These are phyloP conservation scores for Eciton burchellii DNA, from an alignment of 1,140 invertebrate genomes.

Conservation along the genomic window DNA sequence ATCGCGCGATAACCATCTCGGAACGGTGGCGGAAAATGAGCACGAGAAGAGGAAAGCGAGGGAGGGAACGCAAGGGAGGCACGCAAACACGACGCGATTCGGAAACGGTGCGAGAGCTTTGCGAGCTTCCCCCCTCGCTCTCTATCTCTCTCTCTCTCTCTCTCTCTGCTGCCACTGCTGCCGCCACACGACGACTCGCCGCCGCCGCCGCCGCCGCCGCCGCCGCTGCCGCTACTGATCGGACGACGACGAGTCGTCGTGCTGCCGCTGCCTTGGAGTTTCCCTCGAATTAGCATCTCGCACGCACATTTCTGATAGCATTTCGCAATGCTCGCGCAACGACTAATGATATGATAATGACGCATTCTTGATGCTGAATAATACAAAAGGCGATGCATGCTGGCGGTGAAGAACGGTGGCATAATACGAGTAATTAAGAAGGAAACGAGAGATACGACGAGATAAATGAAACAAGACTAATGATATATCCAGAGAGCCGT, in stretches of 20 bases:
- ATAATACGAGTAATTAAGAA: constrained; percentile 50
- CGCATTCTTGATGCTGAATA: constrained; percentile 51
- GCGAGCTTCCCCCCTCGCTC: no score
- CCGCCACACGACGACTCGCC: no score
- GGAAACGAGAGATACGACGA: constrained; percentile 29
- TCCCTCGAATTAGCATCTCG: constrained; percentile 21
- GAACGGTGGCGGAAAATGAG: constrained; percentile 24
- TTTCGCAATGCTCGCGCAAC: constrained; percentile 13
- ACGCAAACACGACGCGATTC: not conserved
- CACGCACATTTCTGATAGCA: constrained; percentile 16
- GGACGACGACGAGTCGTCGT: constrained; percentile 18
- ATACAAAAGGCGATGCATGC: constrained; percentile 33
- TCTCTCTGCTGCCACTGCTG: no score
- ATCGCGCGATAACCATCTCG: constrained; percentile 52
- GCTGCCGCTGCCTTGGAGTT: constrained; percentile 14
- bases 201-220: no score
- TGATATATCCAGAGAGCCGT: not conserved
- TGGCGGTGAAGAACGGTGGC: constrained; percentile 7
- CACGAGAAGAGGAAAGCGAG: not conserved
- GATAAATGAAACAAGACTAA: constrained; percentile 51
- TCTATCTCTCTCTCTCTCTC: no score
- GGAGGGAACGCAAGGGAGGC: no score
- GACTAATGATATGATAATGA: constrained; percentile 56
- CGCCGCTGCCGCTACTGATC: no score
- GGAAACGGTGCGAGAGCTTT: no score